phyloP scores from a whole-genome alignment of 1,140 invertebrate genomes.

The Solenopsis fugax region DNA sequence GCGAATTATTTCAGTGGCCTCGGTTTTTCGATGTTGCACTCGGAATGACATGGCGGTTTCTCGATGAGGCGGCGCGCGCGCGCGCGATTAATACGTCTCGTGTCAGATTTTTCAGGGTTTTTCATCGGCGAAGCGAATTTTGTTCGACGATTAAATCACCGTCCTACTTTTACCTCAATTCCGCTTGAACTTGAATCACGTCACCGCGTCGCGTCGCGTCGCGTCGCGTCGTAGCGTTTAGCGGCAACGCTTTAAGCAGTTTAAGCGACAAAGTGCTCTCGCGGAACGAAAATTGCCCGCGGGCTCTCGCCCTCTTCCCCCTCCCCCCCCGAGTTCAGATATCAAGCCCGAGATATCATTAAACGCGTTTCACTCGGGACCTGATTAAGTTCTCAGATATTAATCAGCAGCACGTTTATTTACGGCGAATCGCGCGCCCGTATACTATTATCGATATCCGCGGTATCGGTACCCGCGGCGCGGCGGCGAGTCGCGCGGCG shows the following conservation, averaged over 20 bases:
- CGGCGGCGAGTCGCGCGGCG: background rate
- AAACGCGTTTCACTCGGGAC: background rate
- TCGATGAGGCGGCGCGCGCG: background rate
- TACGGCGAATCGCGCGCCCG: background rate
- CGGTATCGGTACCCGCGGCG: constrained; percentile 12
- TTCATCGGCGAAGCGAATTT: background rate
- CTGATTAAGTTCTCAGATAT: constrained; percentile 3
- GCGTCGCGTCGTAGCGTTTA: background rate
- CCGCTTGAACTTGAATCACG: background rate
- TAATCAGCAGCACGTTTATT: constrained; percentile 29
- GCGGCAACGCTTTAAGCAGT: background rate
- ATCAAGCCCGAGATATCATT: background rate
- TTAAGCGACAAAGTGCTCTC: background rate
- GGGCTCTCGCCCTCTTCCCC: background rate
- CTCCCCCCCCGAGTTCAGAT: background rate
- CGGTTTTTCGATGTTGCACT: constrained; percentile 17
- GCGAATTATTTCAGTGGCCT: constrained; percentile 24
- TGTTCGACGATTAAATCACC: background rate
- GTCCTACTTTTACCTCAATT: background rate
- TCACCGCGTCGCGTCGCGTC: background rate
- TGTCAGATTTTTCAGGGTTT: background rate
- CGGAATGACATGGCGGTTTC: constrained; percentile 18
- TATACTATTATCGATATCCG: constrained; percentile 30
- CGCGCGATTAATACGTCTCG: background rate
- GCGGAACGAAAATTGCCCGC: background rate